Evolutionary conservation across 2,113 vertebrate genomes (phyloP).

Genomic region (Orcinus orca): DNA sequence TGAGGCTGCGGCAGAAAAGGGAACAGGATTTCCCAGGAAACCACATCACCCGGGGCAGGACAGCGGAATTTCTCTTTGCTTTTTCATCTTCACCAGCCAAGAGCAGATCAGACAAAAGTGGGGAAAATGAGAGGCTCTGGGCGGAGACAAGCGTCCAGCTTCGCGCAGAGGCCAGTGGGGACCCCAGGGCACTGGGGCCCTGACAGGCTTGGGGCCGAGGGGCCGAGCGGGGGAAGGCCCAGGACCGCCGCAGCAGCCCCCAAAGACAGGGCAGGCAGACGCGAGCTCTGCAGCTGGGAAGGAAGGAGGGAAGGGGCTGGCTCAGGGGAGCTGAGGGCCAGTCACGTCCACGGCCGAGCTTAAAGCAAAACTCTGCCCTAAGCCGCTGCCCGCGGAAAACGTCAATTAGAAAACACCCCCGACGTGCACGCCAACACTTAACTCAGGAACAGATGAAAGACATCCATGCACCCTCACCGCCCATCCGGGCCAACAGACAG

Average conservation of each 20-base stretch:
- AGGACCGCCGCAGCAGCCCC: background rate
- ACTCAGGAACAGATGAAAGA: background rate
- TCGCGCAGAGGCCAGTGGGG: fast-evolving
- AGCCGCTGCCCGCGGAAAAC: background rate
- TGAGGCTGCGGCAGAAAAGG: background rate
- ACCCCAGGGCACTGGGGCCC: background rate
- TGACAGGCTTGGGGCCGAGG: fast-evolving
- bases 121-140: background rate
- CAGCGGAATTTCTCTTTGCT: no score
- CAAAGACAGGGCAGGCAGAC: no score
- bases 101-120: background rate
- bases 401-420: no score
- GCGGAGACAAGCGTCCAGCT: background rate
- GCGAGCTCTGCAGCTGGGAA: background rate
- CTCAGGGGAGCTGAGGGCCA: background rate
- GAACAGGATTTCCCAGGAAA: background rate
- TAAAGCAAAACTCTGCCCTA: fast-evolving
- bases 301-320: background rate
- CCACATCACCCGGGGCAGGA: background rate
- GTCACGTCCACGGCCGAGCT: fast-evolving
- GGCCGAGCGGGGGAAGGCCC: background rate
- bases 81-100: background rate
- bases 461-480: fast-evolving
- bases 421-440: background rate
- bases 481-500: background rate